Percentiles rank a stretch among this genome's conserved stretches.
Evolutionary conservation across 2,113 vertebrate species (phyloP).

Genomic region (Polypterus bichir): DNA sequence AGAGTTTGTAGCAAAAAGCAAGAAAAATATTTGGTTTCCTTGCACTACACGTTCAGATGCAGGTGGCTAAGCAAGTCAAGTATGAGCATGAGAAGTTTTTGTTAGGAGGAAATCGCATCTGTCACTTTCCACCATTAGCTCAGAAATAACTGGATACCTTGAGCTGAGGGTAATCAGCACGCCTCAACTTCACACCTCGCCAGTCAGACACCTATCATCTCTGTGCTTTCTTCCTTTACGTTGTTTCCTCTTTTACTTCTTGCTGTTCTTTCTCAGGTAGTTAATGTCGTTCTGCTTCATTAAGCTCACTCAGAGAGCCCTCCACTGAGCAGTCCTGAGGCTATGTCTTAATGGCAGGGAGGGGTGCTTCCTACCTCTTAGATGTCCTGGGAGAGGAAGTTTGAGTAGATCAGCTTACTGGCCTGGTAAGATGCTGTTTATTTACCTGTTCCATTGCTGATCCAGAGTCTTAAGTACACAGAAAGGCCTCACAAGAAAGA

Average conservation of each 20-base stretch:
- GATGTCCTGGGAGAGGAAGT: conserved; percentile 33
- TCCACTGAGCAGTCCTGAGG: conserved; percentile 14
- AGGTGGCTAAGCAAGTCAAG: neutral
- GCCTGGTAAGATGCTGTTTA: conserved; percentile 56
- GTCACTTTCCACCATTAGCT: conserved; percentile 13
- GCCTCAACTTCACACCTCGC: conserved; percentile 44
- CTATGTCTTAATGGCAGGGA: conserved; percentile 21
- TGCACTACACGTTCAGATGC: neutral
- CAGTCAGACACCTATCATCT: conserved; percentile 37
- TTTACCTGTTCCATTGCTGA: conserved; percentile 41
- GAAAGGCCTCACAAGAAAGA: conserved; percentile 2
- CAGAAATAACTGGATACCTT: conserved; percentile 4
- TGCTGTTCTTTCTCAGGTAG: conserved; percentile 7
- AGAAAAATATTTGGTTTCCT: neutral
- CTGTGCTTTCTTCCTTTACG: conserved; percentile 16
- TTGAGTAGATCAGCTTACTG: conserved; percentile 46
- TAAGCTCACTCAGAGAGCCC: conserved; percentile 18
- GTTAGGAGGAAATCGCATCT: conserved; percentile 7
- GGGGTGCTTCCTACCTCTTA: conserved; percentile 23
- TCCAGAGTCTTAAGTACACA: conserved; percentile 36
- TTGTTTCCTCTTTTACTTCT: conserved; percentile 5
- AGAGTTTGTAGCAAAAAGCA: too few relatives aligned
- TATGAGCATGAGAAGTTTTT: neutral
- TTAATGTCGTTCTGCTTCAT: conserved; percentile 27
- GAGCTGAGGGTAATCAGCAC: conserved; percentile 14